Evolutionary conservation across 2,113 vertebrate species (phyloP).

Genomic region (Otocyon megalotis): DNA sequence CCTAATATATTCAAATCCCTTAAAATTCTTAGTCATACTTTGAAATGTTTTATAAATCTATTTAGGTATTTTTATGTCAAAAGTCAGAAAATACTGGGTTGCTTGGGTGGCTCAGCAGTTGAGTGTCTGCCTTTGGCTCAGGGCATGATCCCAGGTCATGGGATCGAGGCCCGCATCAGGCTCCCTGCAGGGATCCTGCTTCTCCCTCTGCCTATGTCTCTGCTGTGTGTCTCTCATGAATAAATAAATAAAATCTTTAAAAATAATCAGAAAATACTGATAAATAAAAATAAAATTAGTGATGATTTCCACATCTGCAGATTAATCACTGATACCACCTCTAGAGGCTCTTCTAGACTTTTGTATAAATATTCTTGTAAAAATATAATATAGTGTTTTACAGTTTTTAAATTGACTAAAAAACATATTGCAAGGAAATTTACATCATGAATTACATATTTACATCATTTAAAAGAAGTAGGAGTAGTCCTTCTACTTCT

Average conservation of each 20-base stretch:
- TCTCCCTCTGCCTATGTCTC: no score
- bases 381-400: conserved; percentile 14
- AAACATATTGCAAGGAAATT: background rate
- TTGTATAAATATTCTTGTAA: background rate
- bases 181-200: no score
- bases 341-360: background rate
- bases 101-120: no score
- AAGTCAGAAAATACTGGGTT: background rate
- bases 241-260: no score
- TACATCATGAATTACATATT: background rate
- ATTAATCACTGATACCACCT: background rate
- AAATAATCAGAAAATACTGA: background rate
- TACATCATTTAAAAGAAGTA: background rate
- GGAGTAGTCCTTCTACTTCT: background rate
- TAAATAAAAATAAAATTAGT: background rate
- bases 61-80: background rate
- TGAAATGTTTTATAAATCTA: background rate
- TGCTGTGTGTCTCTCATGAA: no score
- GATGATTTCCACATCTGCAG: background rate
- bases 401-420: background rate
- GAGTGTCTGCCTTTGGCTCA: no score
- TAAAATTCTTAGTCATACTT: background rate
- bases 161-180: no score
- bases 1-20: background rate
- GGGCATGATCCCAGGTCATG: no score